Base-by-base conservation (phyloP, 2,797 vertebrate genomes). In the Microhierax caerulescens region DNA sequence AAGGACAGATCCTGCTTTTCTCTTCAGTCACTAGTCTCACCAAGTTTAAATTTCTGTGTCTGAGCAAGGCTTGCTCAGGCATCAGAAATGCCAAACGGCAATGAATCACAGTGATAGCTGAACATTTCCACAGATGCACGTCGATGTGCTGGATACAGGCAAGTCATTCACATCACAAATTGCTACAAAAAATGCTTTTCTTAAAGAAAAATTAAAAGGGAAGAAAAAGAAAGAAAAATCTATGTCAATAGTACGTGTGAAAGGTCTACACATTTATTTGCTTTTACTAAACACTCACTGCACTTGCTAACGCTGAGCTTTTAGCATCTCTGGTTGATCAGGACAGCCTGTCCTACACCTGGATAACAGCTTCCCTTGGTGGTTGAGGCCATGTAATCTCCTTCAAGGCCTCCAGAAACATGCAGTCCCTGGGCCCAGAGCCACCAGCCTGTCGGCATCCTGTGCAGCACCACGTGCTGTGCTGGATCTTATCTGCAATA, bases 401-500 rank as follows among this genome's bases (percentile, higher is more conserved):
- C 59, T 79, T 39, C 39, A 54, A 56, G 51, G 53, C 21, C 27
- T 75, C 53, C 50, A 82, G 75, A 50, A 72, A 72, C 1, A 2
- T 3, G 1, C 12, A 48, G 45, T 63, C 51, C 34, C 27, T 56
- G 39, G 57, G 80, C 70, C 65, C 0, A 4, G 80, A 79, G 63
- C 47, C 69, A 56, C 64, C 79, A 59, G 59, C 43, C 61, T 7
- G 1, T 13, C 0, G 0, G 34, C 11, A 1, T 30, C 57, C 37
- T 43, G 25, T 1, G 1, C 43, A 60, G 59, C 18, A 2, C 4
- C 0, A 0, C 79, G 50, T 4, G 1, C 43, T 24, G 70, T 8
- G 10, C 48, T 30, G 36, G 51, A 25, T 60, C 72, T 65, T 81
- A 73, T 22, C 75, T 78, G 57, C 61, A 32, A 17, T 15, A 43